Evolutionary conservation across 2,888 invertebrate genomes (phyloP), one percentile per base, ranked within the genome.

Genomic region (Lepidochrysops patricia): DNA sequence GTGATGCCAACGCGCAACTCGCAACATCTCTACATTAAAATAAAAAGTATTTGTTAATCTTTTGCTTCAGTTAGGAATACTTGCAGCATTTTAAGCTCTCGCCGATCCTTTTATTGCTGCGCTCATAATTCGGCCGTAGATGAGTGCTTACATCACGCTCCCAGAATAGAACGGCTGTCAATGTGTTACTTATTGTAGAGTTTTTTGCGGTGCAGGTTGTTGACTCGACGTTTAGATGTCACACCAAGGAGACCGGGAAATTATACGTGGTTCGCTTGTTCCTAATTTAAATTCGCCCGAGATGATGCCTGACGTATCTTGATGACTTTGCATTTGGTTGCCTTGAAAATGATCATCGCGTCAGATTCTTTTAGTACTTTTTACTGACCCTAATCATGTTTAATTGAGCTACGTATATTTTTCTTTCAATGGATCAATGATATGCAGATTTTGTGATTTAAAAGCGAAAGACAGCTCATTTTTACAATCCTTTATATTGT

Each of bases 221-320:
- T 85, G 88, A 84, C 88, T 81, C 75, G 70, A 62, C 68, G 72
- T 79, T 82, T 84, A 76, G 82, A 88, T 84, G 88, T 89, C 89
- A 84, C 64, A 79, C 74, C 84, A 87, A 89, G 88, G 89, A 81
- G 58, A 52, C 19, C 26, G 26, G 25, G 50, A 26, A 35, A 50
- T 52, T 59, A 15, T 37, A 49, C 35, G 32, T 15, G 37, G 32
- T 19, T 54, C 19, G 54, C n/a, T 54, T 32, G 19, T 4, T 27
- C 52, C 26, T 27, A 13, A 52, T 52, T 52, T 43, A 4, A 43
- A 43, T 43, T 2, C 13, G 43, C 43, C 4, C 13, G 43, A 43
- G 0, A 19, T 29, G 29, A 29, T 7, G 43, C 19, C 15, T 37
- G 15, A 43, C 23, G 43, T 43, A 43, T 43, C 43, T n/a, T 43